Conservation (phyloP, 1,140 invertebrate genomes). For the Pachyrhynchus sulphureomaculatus region DNA sequence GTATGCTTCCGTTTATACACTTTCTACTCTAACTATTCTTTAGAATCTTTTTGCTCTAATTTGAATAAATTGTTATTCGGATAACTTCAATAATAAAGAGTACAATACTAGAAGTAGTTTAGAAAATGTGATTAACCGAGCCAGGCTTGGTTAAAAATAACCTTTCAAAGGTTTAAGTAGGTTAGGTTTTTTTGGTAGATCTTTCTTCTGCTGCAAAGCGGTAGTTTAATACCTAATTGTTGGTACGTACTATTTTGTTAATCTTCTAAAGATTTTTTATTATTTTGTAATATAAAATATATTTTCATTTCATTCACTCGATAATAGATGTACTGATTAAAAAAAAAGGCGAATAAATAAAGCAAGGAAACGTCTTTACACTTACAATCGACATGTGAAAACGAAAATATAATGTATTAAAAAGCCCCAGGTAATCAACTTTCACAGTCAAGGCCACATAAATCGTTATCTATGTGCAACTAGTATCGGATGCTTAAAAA, state of each 20-base stretch:
- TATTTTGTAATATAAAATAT: background rate
- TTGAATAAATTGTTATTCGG: background rate
- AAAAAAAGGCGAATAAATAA: no score
- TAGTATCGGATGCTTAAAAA: no score
- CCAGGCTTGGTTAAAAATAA: constrained; percentile 39
- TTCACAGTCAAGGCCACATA: no score
- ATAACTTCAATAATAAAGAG: constrained; percentile 9
- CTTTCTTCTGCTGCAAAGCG: constrained; percentile 41
- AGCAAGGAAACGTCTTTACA: no score
- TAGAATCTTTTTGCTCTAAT: background rate
- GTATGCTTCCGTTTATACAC: no score
- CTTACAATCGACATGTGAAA: no score
- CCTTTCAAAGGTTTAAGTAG: constrained; percentile 42
- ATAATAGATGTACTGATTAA: no score
- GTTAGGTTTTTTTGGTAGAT: constrained; percentile 35
- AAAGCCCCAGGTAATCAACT: no score
- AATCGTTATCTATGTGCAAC: no score
- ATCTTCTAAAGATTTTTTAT: constrained; percentile 40
- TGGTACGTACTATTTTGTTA: constrained; percentile 42
- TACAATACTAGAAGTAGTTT: constrained; percentile 27
- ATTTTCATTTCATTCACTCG: no score
- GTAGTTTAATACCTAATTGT: constrained; percentile 30
- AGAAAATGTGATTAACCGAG: constrained; percentile 47
- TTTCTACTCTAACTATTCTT: no score
- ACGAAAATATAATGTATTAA: no score